A percentile compares a stretch with the other conserved stretches of the same genome.
Evolutionary conservation across 2,888 invertebrate species (phyloP).

Genomic region (Agonopterix subpropinquella): DNA sequence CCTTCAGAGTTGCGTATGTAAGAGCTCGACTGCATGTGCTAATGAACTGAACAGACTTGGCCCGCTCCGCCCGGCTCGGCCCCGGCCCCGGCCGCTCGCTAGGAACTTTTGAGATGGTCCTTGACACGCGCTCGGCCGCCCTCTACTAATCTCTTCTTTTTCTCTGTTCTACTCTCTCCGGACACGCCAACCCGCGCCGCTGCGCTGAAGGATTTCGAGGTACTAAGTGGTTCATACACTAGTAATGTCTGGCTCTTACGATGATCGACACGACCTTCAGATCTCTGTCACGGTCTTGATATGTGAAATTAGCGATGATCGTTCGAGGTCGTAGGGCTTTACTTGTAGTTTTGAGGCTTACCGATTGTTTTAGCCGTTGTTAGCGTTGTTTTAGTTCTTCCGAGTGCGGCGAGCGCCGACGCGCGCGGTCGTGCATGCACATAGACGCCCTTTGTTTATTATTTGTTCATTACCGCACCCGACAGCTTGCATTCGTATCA

Average conservation of each 20-base stretch:
- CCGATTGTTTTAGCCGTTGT: conserved; percentile 76
- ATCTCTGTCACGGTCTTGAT: conserved; percentile 57
- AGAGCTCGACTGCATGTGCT: conserved; percentile 52
- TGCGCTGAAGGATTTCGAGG: conserved; percentile 91
- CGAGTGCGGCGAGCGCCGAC: conserved; percentile 71
- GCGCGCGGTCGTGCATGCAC: conserved; percentile 72
- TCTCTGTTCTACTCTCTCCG: conserved; percentile 83
- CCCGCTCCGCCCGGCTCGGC: conserved; percentile 14
- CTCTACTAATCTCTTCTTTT: conserved; percentile 79
- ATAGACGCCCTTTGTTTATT: conserved; percentile 71
- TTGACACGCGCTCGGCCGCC: conserved; percentile 77
- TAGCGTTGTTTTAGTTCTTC: conserved; percentile 73
- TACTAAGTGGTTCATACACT: conserved; percentile 77
- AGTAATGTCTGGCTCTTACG: conserved; percentile 70
- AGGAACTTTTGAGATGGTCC: conserved; percentile 97
- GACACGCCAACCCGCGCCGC: conserved; percentile 80
- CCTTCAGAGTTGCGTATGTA: conserved; percentile 47
- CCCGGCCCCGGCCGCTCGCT: conserved; percentile 42
- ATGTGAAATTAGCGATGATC: conserved; percentile 60
- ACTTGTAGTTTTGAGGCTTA: conserved; percentile 77
- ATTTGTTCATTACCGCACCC: conserved; percentile 72
- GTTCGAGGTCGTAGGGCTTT: conserved; percentile 75
- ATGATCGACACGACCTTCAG: conserved; percentile 59
- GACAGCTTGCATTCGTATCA: conserved; percentile 70
- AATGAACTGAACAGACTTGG: conserved; percentile 23